Base-by-base conservation (phyloP, 2,113 vertebrate species). In the Salvelinus sp. region DNA sequence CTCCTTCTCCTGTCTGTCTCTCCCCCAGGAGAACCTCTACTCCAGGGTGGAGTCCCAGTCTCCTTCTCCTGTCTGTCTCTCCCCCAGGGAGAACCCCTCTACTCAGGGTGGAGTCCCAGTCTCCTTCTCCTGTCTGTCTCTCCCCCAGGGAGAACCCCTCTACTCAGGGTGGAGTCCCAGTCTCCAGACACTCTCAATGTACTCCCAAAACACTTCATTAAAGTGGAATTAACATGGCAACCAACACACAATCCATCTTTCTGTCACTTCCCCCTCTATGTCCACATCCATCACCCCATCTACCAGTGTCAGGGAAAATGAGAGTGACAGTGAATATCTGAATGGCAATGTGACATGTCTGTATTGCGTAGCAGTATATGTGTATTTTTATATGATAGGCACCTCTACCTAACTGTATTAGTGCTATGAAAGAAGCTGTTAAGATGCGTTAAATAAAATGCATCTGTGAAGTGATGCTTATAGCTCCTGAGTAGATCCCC, bases 341-440 rank as follows among this genome's bases (percentile, higher is more conserved):
- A 83, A 88, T 73, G 82, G 76, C 77, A 82, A 86, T 63, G 80
- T 69, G 12, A 74, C 22, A 76, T 72, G 75, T 73, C 79, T 54
- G 44, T 6, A 64, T 27, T 70, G 70, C 23, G 3, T 18, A 54
- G 50, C 50, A 54, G 16, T 54, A 18, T 18, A 54, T 54, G 50
- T 18, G 50, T 18, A 18, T 54, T 44, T 44, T 44, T 4, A 54
- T 54, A 18, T 14, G 50, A 18, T 54, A 54, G 50, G 4, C 50
- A 18, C 50, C 50, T 54, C 50, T 54, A 54, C 50, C 16, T 16
- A 54, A 18, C 14, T 54, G 50, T 54, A 54, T 1, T 5, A 54
- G 14, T 18, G 50, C 50, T 54, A 54, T 54, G 13, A 30, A 70
- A 76, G 23, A 77, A 67, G 28, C 22, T 65, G 76, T 66, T 71